These are phyloP conservation scores for Dione vanillae DNA, from an alignment of 2,888 invertebrate species.

Conservation along the genomic window DNA sequence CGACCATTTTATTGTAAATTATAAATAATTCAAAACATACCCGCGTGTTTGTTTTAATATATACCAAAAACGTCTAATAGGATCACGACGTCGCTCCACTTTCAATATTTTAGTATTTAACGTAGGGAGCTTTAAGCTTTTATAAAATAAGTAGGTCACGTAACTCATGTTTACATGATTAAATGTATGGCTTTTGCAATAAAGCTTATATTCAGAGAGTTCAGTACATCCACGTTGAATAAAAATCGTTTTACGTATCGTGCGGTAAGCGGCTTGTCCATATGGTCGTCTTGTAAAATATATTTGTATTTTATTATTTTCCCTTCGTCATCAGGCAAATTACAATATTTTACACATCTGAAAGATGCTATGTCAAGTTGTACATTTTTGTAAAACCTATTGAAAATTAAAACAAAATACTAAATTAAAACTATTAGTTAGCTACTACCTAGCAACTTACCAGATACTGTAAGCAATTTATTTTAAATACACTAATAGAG, in stretches of 20 bases:
- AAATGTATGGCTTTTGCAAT: slow-evolving; percentile 14
- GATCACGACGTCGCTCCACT: slow-evolving; percentile 1
- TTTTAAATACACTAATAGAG: too few species aligned
- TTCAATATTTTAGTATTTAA: slow-evolving; percentile 17
- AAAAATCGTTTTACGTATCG: neutral
- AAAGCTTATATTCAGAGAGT: slow-evolving; percentile 2
- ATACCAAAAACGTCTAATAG: slow-evolving; percentile 11
- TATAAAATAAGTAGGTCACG: slow-evolving; percentile 17
- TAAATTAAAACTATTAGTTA: too few species aligned
- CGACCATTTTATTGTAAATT: too few species aligned
- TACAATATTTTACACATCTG: too few species aligned
- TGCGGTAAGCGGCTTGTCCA: neutral
- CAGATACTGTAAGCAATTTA: too few species aligned
- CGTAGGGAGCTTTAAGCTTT: slow-evolving; percentile 9
- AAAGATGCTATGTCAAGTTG: too few species aligned
- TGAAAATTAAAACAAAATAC: too few species aligned
- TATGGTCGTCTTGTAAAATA: neutral
- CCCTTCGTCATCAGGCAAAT: too few species aligned
- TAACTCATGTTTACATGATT: slow-evolving; percentile 18
- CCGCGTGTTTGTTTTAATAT: neutral
- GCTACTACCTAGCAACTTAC: too few species aligned
- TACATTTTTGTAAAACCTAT: too few species aligned
- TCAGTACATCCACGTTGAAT: neutral
- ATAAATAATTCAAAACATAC: too few species aligned
- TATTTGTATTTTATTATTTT: too few species aligned